These are phyloP conservation scores for Sogatella furcifera DNA, from an alignment of 1,140 invertebrate genomes.

Conservation along the genomic window DNA sequence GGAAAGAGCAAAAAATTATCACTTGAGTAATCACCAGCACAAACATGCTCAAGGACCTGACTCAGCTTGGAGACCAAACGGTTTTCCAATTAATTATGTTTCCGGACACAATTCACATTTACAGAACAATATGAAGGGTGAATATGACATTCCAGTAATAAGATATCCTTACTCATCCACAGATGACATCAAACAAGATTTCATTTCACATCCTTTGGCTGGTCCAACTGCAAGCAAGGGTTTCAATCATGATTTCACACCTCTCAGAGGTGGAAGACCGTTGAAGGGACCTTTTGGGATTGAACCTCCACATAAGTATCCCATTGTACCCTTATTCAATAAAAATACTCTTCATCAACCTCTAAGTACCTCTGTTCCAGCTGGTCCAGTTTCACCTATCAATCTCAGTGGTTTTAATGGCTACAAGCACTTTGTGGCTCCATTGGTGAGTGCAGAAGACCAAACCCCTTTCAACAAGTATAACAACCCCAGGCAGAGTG, in stretches of 20 bases:
- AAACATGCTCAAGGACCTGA: conserved; percentile 1
- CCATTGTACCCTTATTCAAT: conserved; percentile 4
- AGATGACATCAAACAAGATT: neutral
- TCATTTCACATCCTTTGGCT: conserved; percentile 3
- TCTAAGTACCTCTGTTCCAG: neutral
- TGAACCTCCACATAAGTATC: neutral
- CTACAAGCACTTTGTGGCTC: neutral
- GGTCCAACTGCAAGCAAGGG: conserved; percentile 7
- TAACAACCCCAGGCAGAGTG: neutral
- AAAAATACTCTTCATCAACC: neutral
- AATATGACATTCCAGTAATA: neutral
- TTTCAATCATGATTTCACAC: conserved; percentile 10
- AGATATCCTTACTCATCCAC: neutral
- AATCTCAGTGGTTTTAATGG: neutral
- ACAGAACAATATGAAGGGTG: neutral
- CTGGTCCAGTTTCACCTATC: neutral
- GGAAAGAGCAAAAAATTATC: conserved; percentile 1
- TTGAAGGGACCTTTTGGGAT: neutral
- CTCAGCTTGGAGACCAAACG: conserved; percentile 7
- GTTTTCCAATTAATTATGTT: conserved; percentile 9
- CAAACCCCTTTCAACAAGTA: neutral
- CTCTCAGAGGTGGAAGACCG: conserved; percentile 1
- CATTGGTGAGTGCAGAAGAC: neutral
- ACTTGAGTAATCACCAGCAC: conserved; percentile 1
- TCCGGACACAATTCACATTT: neutral